These are phyloP conservation scores for Glyphotaelius pellucidus DNA, from an alignment of 2,888 invertebrate genomes.

Conservation along the genomic window DNA sequence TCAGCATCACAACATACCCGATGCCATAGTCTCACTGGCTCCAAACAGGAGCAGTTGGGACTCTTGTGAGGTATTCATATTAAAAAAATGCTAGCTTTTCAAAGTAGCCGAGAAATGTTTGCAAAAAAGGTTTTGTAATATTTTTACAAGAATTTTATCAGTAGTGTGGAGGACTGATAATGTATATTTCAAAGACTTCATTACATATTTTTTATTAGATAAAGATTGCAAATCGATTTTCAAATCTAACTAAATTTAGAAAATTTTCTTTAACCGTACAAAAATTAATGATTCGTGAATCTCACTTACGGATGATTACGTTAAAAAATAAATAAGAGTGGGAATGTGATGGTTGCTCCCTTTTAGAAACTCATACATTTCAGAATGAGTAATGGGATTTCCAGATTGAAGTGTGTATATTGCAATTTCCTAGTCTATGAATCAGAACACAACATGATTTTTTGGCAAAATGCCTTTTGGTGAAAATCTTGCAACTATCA, in stretches of 20 bases:
- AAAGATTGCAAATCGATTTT: neutral
- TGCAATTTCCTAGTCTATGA: neutral
- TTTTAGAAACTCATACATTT: neutral
- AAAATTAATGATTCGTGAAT: neutral
- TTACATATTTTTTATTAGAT: neutral
- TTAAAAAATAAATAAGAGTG: neutral
- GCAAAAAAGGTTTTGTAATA: neutral
- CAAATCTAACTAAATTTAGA: neutral
- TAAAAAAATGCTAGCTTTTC: no score
- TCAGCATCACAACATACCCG: no score
- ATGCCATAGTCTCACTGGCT: no score
- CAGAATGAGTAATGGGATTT: neutral
- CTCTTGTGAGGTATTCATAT: no score
- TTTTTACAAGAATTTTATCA: neutral
- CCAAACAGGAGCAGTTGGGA: no score
- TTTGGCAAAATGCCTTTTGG: neutral
- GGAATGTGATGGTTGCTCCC: neutral
- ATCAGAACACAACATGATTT: neutral
- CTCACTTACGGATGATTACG: neutral
- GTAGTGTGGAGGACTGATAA: no score
- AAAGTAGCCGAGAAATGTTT: neutral
- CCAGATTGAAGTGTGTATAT: neutral
- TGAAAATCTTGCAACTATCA: neutral
- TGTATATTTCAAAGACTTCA: no score
- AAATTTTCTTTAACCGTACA: neutral